Conservation (phyloP, 92 coral and sea anemone species). For the Palythoa caribaeorum region DNA sequence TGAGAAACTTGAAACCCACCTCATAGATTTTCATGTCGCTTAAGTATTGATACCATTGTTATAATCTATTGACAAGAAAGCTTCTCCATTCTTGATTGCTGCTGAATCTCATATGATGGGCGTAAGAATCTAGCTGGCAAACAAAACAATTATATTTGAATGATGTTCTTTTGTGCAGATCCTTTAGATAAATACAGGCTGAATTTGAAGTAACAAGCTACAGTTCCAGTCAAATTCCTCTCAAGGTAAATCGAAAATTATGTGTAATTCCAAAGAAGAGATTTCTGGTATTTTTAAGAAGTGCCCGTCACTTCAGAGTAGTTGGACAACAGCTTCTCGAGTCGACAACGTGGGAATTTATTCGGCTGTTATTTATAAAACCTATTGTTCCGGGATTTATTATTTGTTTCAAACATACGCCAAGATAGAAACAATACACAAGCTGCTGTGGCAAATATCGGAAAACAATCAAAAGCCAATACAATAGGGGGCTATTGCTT, state of each 20-base stretch:
- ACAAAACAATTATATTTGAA: slow-evolving; percentile 44
- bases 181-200: slow-evolving; percentile 40
- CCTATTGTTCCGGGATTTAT: slow-evolving; percentile 21
- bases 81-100: slow-evolving; percentile 3
- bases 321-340: not conserved
- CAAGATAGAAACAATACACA: not conserved
- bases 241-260: not conserved
- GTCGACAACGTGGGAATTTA: not conserved
- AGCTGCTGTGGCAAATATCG: slow-evolving; percentile 31
- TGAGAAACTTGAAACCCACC: not conserved
- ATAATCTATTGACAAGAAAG: slow-evolving; percentile 2
- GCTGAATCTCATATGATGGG: slow-evolving; percentile 12
- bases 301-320: not conserved
- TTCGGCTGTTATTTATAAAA: slow-evolving; percentile 28
- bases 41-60: slow-evolving; percentile 29
- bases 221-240: not conserved
- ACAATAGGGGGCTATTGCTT: slow-evolving; percentile 15
- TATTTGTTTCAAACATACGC: slow-evolving; percentile 44
- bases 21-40: not conserved
- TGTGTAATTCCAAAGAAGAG: not conserved
- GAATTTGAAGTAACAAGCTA: slow-evolving; percentile 16
- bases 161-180: slow-evolving; percentile 5
- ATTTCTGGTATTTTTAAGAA: not conserved
- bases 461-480: slow-evolving; percentile 25
- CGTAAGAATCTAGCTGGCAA: slow-evolving; percentile 30